Conservation (phyloP, 2,888 invertebrate genomes). For the Syrista parreyssii region DNA sequence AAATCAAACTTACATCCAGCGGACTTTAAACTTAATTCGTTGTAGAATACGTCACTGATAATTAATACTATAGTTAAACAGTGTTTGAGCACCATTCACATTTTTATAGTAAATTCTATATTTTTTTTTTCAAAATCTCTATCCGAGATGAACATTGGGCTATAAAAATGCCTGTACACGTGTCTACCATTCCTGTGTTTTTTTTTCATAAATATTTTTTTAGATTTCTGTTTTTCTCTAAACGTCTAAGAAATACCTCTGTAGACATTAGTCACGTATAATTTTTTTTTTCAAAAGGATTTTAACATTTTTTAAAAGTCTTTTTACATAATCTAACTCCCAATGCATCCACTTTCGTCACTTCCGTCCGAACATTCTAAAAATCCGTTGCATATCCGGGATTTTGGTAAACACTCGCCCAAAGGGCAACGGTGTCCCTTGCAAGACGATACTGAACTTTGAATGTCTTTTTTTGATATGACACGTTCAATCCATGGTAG, state of each 20-base stretch:
- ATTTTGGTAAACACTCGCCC: conserved; percentile 78
- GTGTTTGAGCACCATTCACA: background rate
- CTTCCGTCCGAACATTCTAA: conserved; percentile 83
- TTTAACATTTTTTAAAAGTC: background rate
- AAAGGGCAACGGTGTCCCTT: conserved; percentile 80
- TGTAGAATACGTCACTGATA: background rate
- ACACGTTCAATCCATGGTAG: conserved; percentile 77
- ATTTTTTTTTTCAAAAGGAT: background rate
- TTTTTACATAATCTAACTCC: conserved; percentile 23
- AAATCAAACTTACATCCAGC: background rate
- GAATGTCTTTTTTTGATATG: conserved; percentile 57
- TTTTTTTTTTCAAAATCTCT: background rate
- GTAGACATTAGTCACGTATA: no score
- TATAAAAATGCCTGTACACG: background rate
- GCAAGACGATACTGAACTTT: conserved; percentile 63
- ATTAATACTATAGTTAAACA: background rate
- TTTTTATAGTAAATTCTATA: background rate
- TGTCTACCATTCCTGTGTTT: background rate
- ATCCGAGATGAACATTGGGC: background rate
- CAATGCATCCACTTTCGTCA: conserved; percentile 75
- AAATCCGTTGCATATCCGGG: conserved; percentile 81
- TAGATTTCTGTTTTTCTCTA: background rate
- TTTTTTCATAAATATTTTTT: background rate
- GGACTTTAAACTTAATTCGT: background rate
- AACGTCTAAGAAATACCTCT: no score